Evolutionary conservation across 2,113 vertebrate species (phyloP).

Genomic region (crab-eating macaque (Macaca fascicularis)): DNA sequence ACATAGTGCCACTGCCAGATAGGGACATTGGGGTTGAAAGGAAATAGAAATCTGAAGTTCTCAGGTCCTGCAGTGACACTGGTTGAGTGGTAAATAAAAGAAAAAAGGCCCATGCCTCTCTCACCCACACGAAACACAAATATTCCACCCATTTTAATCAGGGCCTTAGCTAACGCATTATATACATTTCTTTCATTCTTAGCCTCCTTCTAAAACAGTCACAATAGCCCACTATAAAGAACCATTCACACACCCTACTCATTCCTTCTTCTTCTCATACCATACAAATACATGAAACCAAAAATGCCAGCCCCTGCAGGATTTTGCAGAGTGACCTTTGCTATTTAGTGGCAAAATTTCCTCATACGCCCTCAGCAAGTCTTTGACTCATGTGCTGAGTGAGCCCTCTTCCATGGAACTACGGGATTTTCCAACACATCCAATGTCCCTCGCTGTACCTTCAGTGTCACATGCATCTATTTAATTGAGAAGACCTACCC

Average conservation of each 20-base stretch:
- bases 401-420: background rate
- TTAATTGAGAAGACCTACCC: background rate
- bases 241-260: background rate
- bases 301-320: background rate
- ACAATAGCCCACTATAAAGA: slow-evolving; percentile 5
- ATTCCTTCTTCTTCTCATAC: background rate
- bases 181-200: slow-evolving; percentile 62
- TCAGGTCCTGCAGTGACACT: background rate
- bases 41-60: background rate
- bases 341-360: background rate
- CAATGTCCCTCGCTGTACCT: background rate
- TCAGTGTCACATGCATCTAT: background rate
- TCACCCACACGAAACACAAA: slow-evolving; percentile 29
- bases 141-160: slow-evolving; percentile 38
- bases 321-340: background rate
- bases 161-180: background rate
- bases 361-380: too few relatives aligned
- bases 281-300: background rate
- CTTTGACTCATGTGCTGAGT: background rate
- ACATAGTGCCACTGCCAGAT: background rate
- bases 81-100: background rate
- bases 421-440: background rate
- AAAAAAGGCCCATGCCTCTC: background rate
- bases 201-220: slow-evolving; percentile 43
- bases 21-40: background rate